Percentiles rank a stretch among this genome's conserved stretches.
phyloP scores from a whole-genome alignment of 2,888 invertebrate species.

The Leptopilina drosophilae region DNA sequence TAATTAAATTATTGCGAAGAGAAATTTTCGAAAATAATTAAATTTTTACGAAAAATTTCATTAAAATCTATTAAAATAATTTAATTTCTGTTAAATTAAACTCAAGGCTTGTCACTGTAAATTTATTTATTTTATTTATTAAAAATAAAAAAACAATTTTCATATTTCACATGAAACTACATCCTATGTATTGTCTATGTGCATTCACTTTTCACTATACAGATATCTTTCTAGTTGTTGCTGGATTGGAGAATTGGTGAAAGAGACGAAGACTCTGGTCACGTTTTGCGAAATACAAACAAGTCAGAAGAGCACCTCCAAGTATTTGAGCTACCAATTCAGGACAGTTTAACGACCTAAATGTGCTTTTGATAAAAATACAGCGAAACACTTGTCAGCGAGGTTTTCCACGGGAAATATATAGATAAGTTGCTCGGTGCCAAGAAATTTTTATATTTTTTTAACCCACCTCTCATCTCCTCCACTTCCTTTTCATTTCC shows the following conservation, averaged over 20 bases:
- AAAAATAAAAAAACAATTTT: neutral
- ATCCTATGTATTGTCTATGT: neutral
- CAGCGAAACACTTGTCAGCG: slow-evolving; percentile 28
- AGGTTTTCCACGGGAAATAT: slow-evolving; percentile 9
- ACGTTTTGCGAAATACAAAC: slow-evolving; percentile 56
- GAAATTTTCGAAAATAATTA: too few relatives aligned
- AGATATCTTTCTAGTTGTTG: slow-evolving; percentile 5
- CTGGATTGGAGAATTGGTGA: neutral
- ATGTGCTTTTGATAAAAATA: slow-evolving; percentile 36
- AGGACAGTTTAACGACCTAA: slow-evolving; percentile 29
- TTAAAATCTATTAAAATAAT: too few relatives aligned
- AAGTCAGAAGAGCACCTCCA: slow-evolving; percentile 36
- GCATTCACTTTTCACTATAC: neutral
- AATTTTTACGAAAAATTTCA: too few relatives aligned
- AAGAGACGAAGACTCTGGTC: slow-evolving; percentile 48
- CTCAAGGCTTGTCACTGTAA: too few relatives aligned
- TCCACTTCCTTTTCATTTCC: neutral
- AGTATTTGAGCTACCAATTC: slow-evolving; percentile 37
- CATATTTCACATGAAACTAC: neutral
- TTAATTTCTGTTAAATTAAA: too few relatives aligned
- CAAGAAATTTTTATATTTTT: slow-evolving; percentile 21
- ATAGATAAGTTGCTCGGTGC: neutral
- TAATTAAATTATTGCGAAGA: too few relatives aligned
- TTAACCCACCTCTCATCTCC: neutral
- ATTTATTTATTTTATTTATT: too few relatives aligned